These are phyloP conservation scores for Microtus oregoni DNA, from an alignment of 2,113 vertebrate genomes.

Conservation along the genomic window DNA sequence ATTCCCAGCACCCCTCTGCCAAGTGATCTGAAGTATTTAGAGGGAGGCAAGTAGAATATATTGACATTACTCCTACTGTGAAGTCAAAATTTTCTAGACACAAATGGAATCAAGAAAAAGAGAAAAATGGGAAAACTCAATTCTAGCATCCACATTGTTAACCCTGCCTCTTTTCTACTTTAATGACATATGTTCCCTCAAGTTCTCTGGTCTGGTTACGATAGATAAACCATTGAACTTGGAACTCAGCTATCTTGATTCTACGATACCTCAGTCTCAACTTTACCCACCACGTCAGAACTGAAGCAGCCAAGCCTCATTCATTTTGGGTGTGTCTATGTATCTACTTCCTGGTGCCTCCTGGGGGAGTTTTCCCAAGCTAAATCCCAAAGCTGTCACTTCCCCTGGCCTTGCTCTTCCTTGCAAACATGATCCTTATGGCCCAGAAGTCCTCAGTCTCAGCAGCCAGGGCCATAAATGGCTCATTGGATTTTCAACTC, in stretches of 20 bases:
- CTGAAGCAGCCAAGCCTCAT: not conserved
- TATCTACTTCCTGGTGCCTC: not conserved
- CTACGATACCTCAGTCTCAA: not conserved
- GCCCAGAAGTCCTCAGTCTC: not conserved
- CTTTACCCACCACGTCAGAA: not conserved
- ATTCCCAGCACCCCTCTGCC: not conserved
- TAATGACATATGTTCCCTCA: not conserved
- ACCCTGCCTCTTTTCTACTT: not conserved
- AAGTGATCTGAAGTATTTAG: not conserved
- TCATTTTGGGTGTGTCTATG: not conserved
- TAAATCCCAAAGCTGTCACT: constrained; percentile 10
- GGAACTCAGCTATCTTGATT: not conserved
- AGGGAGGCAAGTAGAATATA: not conserved
- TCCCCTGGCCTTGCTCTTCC: not conserved
- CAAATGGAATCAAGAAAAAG: not conserved
- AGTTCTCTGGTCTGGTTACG: not conserved
- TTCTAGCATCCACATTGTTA: not conserved
- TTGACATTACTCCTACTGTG: not conserved
- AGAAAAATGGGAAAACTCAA: not conserved
- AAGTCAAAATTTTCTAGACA: not conserved
- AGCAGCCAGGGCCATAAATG: not conserved
- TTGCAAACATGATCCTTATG: not conserved
- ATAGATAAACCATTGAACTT: not conserved
- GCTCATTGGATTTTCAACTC: constrained; percentile 15
- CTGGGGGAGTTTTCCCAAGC: not conserved